These are phyloP conservation scores for Gymnoscopelus braueri DNA, from an alignment of 2,797 vertebrate species.

Conservation along the genomic window DNA sequence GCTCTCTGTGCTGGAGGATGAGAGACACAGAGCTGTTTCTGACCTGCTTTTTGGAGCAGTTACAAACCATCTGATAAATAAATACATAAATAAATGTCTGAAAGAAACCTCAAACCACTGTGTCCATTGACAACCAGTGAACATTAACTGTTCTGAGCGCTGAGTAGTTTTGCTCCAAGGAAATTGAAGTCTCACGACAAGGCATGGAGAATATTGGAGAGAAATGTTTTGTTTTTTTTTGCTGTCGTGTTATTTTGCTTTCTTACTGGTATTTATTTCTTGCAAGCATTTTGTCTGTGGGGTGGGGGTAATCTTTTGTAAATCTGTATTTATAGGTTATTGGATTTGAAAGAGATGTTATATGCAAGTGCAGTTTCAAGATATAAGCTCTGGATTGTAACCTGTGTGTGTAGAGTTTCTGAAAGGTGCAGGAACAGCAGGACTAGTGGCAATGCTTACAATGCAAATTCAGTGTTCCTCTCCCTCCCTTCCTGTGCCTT, in stretches of 20 bases:
- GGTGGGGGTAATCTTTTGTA: constrained; percentile 65
- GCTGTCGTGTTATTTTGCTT: constrained; percentile 56
- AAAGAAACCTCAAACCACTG: constrained; percentile 56
- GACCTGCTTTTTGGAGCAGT: constrained; percentile 55
- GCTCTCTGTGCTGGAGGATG: constrained; percentile 23
- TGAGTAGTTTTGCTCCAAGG: constrained; percentile 42
- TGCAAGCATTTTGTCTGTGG: constrained; percentile 62
- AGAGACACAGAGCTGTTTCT: constrained; percentile 43
- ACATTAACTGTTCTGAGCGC: constrained; percentile 46
- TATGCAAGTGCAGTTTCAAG: constrained; percentile 68
- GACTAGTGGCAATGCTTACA: constrained; percentile 72
- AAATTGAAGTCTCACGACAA: constrained; percentile 34
- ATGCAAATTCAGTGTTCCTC: constrained; percentile 76
- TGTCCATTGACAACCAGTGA: constrained; percentile 61
- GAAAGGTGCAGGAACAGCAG: constrained; percentile 62
- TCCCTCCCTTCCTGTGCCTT: constrained; percentile 83
- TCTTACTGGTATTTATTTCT: constrained; percentile 46
- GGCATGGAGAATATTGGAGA: constrained; percentile 40
- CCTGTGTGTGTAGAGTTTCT: constrained; percentile 61
- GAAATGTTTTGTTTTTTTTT: constrained; percentile 37
- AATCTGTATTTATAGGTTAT: constrained; percentile 75
- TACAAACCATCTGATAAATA: constrained; percentile 57
- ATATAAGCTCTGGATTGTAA: constrained; percentile 52
- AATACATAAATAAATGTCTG: constrained; percentile 45
- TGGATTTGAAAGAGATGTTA: constrained; percentile 57